Evolutionary conservation across 2,797 vertebrate genomes (phyloP).

Genomic region (Prionace glauca): DNA sequence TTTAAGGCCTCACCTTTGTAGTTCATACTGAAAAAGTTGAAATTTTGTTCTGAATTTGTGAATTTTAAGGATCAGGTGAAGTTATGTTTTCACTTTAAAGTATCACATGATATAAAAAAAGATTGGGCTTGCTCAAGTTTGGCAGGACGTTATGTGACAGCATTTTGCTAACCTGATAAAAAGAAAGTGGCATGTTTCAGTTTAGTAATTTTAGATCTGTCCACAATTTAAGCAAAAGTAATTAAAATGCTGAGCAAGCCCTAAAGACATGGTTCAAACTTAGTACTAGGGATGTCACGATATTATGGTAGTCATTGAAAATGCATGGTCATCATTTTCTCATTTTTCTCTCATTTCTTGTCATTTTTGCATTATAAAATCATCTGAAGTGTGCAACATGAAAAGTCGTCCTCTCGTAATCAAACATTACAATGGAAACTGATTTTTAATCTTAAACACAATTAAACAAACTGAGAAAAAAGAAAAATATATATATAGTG

Average conservation of each 20-base stretch:
- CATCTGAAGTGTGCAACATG: neutral
- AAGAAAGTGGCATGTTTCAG: neutral
- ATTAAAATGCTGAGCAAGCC: neutral
- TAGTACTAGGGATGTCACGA: slow-evolving; percentile 32
- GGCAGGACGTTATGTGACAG: neutral
- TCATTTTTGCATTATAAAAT: neutral
- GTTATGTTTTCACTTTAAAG: slow-evolving; percentile 44
- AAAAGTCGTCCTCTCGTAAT: neutral
- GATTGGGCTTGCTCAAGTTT: slow-evolving; percentile 49
- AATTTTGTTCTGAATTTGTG: slow-evolving; percentile 53
- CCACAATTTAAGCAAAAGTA: neutral
- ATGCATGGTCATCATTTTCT: neutral
- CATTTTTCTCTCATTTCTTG: neutral
- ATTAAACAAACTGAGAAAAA: neutral
- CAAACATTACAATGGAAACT: neutral
- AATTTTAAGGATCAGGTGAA: slow-evolving; percentile 51
- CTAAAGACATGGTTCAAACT: neutral
- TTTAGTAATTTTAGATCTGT: slow-evolving; percentile 12
- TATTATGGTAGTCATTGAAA: slow-evolving; percentile 2
- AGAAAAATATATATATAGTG: neutral
- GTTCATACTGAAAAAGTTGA: slow-evolving; percentile 55
- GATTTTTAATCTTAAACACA: neutral
- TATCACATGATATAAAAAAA: slow-evolving; percentile 35
- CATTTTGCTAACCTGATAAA: slow-evolving; percentile 5
- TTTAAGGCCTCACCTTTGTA: neutral